Conservation (phyloP, 2,113 vertebrate genomes). For the Malurus elegans region DNA sequence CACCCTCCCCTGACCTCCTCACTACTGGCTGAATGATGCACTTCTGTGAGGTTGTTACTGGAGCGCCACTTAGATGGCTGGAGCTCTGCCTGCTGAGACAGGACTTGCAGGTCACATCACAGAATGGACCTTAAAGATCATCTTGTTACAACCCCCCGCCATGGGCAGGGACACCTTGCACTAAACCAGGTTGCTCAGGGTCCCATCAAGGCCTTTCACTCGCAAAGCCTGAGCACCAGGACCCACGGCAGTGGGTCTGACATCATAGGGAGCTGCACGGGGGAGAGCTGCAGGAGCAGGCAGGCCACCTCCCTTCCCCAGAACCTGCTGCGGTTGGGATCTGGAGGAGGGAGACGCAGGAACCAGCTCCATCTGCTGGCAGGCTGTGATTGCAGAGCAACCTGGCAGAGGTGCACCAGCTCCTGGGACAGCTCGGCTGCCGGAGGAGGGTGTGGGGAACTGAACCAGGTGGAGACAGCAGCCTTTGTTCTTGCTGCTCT, state of each 20-base stretch:
- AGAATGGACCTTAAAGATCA: not conserved
- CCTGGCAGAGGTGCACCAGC: not conserved
- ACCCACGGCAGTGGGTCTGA: not conserved
- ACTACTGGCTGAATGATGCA: accelerated
- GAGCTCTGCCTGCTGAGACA: not conserved
- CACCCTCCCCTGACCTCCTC: not conserved
- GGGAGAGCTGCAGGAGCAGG: not conserved
- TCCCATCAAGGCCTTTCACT: not conserved
- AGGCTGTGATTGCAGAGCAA: not conserved
- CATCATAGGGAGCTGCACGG: not conserved
- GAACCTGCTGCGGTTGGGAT: not conserved
- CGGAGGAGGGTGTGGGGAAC: not conserved
- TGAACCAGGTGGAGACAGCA: not conserved
- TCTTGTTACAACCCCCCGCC: not conserved
- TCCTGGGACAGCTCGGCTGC: not conserved
- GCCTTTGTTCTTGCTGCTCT: not conserved
- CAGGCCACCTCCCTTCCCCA: not conserved
- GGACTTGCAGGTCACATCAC: not conserved
- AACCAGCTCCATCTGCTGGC: constrained; percentile 51
- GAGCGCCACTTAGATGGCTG: not conserved
- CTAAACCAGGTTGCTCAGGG: not conserved
- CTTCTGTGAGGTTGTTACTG: not conserved
- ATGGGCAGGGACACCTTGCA: not conserved
- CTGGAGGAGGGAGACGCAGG: not conserved
- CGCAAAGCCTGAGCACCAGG: not conserved